These are phyloP conservation scores for Carollia perspicillata DNA, from an alignment of 2,113 vertebrate genomes.

Conservation along the genomic window DNA sequence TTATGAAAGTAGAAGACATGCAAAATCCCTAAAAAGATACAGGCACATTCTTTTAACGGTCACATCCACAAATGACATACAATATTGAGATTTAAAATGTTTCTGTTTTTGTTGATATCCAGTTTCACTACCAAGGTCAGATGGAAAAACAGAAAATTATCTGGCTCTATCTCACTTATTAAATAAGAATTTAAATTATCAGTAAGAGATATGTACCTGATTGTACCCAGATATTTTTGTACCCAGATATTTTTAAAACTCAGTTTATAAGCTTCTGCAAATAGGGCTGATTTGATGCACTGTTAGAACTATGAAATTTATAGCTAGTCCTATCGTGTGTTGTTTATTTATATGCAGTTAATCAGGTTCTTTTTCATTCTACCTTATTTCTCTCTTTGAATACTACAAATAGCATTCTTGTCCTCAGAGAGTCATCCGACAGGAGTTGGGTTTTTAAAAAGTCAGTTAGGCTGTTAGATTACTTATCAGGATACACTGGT, in stretches of 20 bases:
- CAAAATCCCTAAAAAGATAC: not conserved
- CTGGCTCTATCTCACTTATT: not conserved
- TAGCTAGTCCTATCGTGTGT: not conserved
- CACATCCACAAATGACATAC: not conserved
- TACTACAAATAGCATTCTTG: not conserved
- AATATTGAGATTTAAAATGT: not conserved
- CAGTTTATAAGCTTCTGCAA: not conserved
- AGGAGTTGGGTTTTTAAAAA: constrained; percentile 28
- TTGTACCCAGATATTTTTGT: not conserved
- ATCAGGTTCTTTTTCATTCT: constrained; percentile 5
- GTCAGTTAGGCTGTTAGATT: constrained; percentile 69
- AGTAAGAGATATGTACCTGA: not conserved
- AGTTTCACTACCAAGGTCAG: not conserved
- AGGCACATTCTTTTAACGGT: not conserved
- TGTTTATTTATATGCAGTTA: constrained; percentile 14
- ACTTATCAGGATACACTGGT: constrained; percentile 69
- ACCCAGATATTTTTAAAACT: not conserved
- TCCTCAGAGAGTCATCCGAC: not conserved
- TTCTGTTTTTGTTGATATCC: not conserved
- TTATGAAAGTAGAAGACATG: not conserved
- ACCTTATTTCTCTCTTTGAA: constrained; percentile 44
- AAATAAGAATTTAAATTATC: not conserved
- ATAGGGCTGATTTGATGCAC: not conserved
- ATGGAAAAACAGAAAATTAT: not conserved
- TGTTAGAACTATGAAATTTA: not conserved